Evolutionary conservation across 2,113 vertebrate species (phyloP), one percentile per base, ranked within the genome.

Genomic region (Genyomyrus donnyi): DNA sequence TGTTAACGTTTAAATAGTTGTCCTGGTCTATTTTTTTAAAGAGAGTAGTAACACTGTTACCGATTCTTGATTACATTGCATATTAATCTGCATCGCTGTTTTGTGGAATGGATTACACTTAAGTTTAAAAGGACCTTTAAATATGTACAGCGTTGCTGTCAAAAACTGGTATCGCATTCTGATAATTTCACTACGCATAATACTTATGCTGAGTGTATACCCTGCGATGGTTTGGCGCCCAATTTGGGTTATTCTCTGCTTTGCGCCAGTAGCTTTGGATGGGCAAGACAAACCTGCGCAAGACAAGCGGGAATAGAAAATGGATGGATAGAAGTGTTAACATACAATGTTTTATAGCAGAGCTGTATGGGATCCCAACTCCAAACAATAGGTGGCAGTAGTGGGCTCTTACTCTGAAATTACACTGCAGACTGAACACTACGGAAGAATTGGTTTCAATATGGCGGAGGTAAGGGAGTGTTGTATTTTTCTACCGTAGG

Each of bases 391-490:
- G 87, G 53, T 66, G 87, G 87, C 87, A 56, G 42, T 31, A 62
- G 56, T n/a, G 56, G 35, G 58, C 17, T 62, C 24, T 66, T n/a
- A 45, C 53, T 10, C 66, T 45, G 52, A 45, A 39, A 87, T 56
- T 27, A 53, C 52, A n/a, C 35, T 19, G 87, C 87, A 42, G 15
- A 11, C 50, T 21, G 15, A 45, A 21, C 35, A 35, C 52, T 50
- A 42, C 56, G 35, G 86, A 87, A 88, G 35, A 45, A 50, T 5
- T 88, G 35, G 15, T 87, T 93, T 91, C 52, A 92, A 86, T 24
- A 95, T 95, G 95, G 95, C 94, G 87, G 95, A 95, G 94, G 95
- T 95, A 89, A 92, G 50, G 8, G 35, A 56, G n/a, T 17, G 0
- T 88, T 49, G 21, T 83, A 45, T 5, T 1, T 5, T 46, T 88